phyloP scores from a whole-genome alignment of 2,113 vertebrate species.

The Triplophysa dalaica region DNA sequence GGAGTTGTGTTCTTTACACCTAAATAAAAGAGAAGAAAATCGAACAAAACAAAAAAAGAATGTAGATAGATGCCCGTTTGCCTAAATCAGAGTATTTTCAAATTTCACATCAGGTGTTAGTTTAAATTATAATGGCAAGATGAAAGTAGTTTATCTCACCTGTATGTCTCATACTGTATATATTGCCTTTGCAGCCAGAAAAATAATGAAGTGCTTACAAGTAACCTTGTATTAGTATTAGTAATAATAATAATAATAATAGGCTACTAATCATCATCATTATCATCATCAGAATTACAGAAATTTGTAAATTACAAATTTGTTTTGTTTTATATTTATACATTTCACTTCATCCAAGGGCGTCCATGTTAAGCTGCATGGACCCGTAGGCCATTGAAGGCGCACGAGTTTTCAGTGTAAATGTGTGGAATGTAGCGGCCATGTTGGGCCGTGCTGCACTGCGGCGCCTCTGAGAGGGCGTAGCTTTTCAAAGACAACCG shows the following conservation, averaged over 20 bases:
- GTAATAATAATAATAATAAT: too few relatives aligned
- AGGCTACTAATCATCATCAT: too few relatives aligned
- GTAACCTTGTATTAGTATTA: too few relatives aligned
- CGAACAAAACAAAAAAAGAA: background rate
- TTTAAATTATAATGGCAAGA: background rate
- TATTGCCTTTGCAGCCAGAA: too few relatives aligned
- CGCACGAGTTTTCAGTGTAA: slow-evolving; percentile 30
- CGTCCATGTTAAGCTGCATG: background rate
- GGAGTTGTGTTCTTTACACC: background rate
- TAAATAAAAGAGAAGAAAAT: too few relatives aligned
- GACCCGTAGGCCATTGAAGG: slow-evolving; percentile 7
- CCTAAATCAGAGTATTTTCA: background rate
- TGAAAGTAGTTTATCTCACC: background rate
- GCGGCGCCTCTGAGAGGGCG: slow-evolving; percentile 54
- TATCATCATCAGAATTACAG: too few relatives aligned
- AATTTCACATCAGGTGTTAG: too few relatives aligned
- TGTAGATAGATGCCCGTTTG: background rate
- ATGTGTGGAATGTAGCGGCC: slow-evolving; percentile 39
- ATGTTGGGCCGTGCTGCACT: slow-evolving; percentile 57
- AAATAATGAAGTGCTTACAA: too few relatives aligned
- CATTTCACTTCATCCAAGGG: background rate
- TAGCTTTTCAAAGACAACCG: slow-evolving; percentile 71
- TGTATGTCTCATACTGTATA: too few relatives aligned
- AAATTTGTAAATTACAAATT: too few relatives aligned
- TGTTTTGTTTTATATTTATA: background rate